These are phyloP conservation scores for Atherix ibis DNA, from an alignment of 2,888 invertebrate species.

Conservation along the genomic window DNA sequence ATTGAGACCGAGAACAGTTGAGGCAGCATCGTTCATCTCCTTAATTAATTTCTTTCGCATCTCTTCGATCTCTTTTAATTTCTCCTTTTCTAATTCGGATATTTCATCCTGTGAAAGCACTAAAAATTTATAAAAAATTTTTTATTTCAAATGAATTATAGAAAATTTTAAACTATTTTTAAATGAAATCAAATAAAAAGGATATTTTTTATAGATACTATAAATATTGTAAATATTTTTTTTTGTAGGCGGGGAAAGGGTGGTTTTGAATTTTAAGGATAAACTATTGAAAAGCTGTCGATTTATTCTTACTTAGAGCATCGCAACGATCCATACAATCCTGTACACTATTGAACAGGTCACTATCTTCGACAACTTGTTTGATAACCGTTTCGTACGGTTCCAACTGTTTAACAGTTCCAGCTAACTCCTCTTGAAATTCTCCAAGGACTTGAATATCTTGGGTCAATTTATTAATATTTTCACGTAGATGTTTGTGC, in stretches of 20 bases:
- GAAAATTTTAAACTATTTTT: neutral
- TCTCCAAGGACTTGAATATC: slow-evolving; percentile 16
- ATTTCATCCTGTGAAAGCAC: slow-evolving; percentile 31
- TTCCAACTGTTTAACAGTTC: slow-evolving; percentile 22
- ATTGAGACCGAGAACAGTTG: slow-evolving; percentile 26
- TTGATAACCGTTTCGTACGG: slow-evolving; percentile 26
- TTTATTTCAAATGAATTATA: neutral
- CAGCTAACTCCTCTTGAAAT: slow-evolving; percentile 20
- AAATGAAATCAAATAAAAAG: neutral
- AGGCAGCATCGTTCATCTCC: slow-evolving; percentile 25
- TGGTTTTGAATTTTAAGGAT: too few relatives aligned
- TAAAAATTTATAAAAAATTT: slow-evolving; percentile 10
- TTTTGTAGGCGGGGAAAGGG: too few relatives aligned
- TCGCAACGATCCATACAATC: slow-evolving; percentile 30
- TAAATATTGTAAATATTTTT: too few relatives aligned
- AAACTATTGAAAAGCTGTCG: too few relatives aligned
- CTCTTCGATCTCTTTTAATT: slow-evolving; percentile 23
- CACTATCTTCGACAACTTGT: slow-evolving; percentile 22
- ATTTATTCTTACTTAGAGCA: slow-evolving; percentile 29
- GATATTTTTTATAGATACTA: neutral
- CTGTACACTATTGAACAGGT: slow-evolving; percentile 23
- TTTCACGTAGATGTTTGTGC: slow-evolving; percentile 17
- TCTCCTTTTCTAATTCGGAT: slow-evolving; percentile 17
- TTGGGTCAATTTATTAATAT: slow-evolving; percentile 17
- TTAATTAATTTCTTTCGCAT: slow-evolving; percentile 26